Percentiles rank a stretch among this genome's conserved stretches.
Evolutionary conservation across 2,113 vertebrate species (phyloP).

Genomic region (Pseudorectes ferrugineus): DNA sequence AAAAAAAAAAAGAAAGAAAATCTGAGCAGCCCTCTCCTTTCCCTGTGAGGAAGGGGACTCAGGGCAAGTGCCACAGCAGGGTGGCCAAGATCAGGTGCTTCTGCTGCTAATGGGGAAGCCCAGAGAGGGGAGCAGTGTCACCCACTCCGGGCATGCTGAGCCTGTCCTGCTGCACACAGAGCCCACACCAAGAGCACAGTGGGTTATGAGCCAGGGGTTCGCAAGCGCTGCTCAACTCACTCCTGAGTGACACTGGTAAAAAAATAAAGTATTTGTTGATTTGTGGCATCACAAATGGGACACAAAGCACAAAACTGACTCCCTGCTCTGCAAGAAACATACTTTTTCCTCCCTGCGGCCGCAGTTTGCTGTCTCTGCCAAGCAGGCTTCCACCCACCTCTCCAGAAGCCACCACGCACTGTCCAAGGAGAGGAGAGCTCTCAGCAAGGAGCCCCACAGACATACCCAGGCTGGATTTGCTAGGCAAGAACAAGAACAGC

Average conservation of each 20-base stretch:
- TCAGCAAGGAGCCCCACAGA: background rate
- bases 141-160: background rate
- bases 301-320: background rate
- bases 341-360: background rate
- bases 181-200: too few relatives aligned
- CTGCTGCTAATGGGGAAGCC: background rate
- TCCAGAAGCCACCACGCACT: fast-evolving
- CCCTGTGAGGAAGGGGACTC: background rate
- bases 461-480: background rate
- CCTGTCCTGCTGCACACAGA: background rate
- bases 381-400: background rate
- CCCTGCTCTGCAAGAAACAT: background rate
- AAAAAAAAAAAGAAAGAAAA: too few relatives aligned
- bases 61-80: background rate
- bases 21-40: background rate
- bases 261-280: background rate
- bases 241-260: background rate
- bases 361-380: background rate
- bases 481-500: background rate
- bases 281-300: background rate
- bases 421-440: background rate
- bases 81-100: background rate
- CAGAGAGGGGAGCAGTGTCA: background rate
- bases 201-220: fast-evolving
- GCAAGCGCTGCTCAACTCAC: fast-evolving